Evolutionary conservation across 2,113 vertebrate genomes (phyloP).

Genomic region (Chunga burmeisteri): DNA sequence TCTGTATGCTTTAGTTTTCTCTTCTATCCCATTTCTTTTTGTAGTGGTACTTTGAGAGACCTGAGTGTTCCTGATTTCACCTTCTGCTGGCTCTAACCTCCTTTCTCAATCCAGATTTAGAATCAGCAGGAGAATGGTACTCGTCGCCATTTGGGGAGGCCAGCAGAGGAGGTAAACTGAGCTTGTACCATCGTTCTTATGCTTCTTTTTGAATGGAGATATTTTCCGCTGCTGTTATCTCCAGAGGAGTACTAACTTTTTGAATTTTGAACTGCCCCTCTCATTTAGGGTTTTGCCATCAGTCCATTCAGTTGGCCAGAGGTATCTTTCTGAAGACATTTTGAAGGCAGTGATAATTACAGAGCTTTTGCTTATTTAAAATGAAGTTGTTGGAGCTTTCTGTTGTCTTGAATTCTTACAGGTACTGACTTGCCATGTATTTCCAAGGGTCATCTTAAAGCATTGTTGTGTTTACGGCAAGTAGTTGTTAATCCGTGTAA

Average conservation of each 20-base stretch:
- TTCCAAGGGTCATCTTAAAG: background rate
- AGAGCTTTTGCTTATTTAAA: background rate
- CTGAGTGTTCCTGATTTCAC: background rate
- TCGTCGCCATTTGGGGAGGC: rapidly evolving
- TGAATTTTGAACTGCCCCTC: background rate
- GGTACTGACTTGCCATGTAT: background rate
- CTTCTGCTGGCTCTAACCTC: background rate
- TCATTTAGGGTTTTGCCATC: background rate
- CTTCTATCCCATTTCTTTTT: background rate
- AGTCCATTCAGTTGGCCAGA: background rate
- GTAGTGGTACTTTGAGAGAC: background rate
- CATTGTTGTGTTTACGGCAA: background rate
- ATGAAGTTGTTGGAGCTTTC: background rate
- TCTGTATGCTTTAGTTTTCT: background rate
- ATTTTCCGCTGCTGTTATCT: background rate
- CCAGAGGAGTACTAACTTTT: background rate
- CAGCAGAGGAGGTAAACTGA: background rate
- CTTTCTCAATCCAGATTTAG: background rate
- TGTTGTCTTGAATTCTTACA: background rate
- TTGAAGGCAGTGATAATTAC: background rate
- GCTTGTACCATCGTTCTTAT: rapidly evolving
- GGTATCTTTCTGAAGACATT: background rate
- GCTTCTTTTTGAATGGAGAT: background rate
- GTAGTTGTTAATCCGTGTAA: background rate
- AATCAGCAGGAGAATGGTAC: background rate